Percentiles rank a stretch among this genome's conserved stretches.
phyloP scores from a whole-genome alignment of 2,113 vertebrate genomes.

The Argyrosomus japonicus region DNA sequence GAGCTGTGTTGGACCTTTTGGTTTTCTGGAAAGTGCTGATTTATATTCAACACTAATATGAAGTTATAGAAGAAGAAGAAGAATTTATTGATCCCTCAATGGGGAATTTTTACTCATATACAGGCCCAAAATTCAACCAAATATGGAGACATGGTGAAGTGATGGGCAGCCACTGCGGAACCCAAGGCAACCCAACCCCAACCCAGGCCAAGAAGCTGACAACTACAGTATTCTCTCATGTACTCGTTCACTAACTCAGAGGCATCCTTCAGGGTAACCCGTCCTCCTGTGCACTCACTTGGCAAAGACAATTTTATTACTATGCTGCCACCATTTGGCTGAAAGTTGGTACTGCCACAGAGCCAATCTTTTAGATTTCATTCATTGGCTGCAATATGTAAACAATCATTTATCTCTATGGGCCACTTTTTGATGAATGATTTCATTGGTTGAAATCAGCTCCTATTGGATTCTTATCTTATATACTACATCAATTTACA shows the following conservation, averaged over 20 bases:
- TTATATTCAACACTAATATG: neutral
- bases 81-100: no score
- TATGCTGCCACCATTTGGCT: slow-evolving; percentile 49
- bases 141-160: no score
- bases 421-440: neutral
- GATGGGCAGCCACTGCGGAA: no score
- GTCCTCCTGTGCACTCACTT: neutral
- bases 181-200: no score
- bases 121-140: no score
- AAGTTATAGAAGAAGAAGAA: neutral
- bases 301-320: neutral
- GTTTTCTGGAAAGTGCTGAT: neutral
- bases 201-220: neutral
- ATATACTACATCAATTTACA: neutral
- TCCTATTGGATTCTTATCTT: neutral
- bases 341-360: neutral
- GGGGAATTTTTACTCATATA: no score
- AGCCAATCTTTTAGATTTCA: no score
- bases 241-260: neutral
- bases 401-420: neutral
- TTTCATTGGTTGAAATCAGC: no score
- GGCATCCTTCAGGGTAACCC: neutral
- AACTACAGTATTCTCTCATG: neutral
- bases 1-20: neutral
- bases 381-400: neutral